Conservation (phyloP, 2,113 vertebrate species). For the Lepus timidus region DNA sequence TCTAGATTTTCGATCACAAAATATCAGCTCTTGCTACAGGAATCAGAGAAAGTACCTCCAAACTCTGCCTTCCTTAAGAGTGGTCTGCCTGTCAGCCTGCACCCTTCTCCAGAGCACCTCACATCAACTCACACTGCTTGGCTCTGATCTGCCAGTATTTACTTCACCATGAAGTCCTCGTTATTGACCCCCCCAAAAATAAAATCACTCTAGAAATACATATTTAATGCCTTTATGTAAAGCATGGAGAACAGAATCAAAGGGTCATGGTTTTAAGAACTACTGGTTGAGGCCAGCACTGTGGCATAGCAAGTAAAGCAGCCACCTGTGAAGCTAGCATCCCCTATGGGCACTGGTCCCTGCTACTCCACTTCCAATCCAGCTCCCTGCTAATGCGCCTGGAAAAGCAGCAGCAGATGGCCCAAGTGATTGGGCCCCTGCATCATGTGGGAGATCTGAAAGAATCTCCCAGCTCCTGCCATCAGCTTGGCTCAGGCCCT, state of each 20-base stretch:
- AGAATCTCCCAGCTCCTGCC: too few species aligned
- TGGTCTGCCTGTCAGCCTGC: not conserved
- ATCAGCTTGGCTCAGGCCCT: too few species aligned
- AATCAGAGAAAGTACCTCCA: not conserved
- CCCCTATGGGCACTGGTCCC: too few species aligned
- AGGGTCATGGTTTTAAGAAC: not conserved
- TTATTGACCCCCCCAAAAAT: not conserved
- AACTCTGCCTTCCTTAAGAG: not conserved
- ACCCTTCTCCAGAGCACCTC: not conserved
- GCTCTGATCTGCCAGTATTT: not conserved
- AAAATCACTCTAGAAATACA: constrained; percentile 26
- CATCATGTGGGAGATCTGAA: too few species aligned
- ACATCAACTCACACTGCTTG: not conserved
- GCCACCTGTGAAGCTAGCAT: too few species aligned
- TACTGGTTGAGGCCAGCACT: too few species aligned
- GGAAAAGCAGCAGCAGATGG: too few species aligned
- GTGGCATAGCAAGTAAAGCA: too few species aligned
- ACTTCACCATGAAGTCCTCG: not conserved
- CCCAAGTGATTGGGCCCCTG: too few species aligned
- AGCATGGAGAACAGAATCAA: not conserved
- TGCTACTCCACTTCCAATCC: too few species aligned
- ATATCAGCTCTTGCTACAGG: not conserved
- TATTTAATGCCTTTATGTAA: not conserved
- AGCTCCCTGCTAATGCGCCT: too few species aligned
- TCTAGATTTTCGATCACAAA: not conserved